A percentile compares a stretch with the other conserved stretches of the same genome.
These are phyloP conservation scores for Leptura quadrifasciata DNA, from an alignment of 2,888 invertebrate species.

Conservation along the genomic window DNA sequence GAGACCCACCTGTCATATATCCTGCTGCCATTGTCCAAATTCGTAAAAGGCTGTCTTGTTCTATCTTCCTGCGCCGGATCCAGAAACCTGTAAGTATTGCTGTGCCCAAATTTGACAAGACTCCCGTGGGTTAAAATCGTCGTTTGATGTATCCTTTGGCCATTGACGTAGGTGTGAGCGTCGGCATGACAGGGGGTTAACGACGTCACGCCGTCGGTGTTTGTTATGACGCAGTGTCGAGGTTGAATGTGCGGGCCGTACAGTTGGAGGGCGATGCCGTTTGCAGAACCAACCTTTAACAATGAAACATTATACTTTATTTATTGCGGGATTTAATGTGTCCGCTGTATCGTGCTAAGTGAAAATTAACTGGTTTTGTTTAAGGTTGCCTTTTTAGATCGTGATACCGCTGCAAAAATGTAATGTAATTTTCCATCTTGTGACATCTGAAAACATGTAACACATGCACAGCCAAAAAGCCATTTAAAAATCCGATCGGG, in stretches of 20 bases:
- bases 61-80: slow-evolving; percentile 89
- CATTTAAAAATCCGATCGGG: no score
- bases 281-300: slow-evolving; percentile 84
- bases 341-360: no score
- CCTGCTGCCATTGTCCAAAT: slow-evolving; percentile 78
- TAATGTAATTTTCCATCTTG: no score
- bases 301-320: background rate
- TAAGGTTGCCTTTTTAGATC: no score
- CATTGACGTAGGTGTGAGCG: slow-evolving; percentile 96
- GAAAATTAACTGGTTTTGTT: no score
- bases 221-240: slow-evolving; percentile 94
- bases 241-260: slow-evolving; percentile 95
- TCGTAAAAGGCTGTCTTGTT: slow-evolving; percentile 80
- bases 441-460: no score
- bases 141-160: slow-evolving; percentile 92
- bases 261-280: slow-evolving; percentile 85
- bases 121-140: slow-evolving; percentile 92
- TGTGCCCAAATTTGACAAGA: slow-evolving; percentile 89
- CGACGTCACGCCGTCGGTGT: slow-evolving; percentile 92
- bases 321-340: background rate
- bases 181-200: slow-evolving; percentile 95
- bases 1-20: slow-evolving; percentile 85
- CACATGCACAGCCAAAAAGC: no score
- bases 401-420: no score
- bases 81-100: slow-evolving; percentile 90